phyloP scores from a whole-genome alignment of 2,888 invertebrate genomes.

The Melanargia galathea region DNA sequence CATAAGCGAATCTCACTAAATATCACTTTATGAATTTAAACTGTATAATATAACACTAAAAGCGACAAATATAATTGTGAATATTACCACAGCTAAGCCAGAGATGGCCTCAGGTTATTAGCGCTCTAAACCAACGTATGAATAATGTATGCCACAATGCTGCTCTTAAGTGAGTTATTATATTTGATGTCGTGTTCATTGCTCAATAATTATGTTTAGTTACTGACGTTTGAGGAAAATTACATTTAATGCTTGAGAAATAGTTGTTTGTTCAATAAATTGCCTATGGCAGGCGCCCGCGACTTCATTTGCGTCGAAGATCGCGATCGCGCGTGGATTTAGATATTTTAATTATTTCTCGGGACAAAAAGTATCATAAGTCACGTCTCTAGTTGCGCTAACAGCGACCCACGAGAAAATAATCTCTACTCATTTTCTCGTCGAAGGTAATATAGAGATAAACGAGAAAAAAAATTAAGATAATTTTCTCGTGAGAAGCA shows the following conservation, averaged over 20 bases:
- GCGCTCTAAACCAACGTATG: slow-evolving; percentile 16
- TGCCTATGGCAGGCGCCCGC: background rate
- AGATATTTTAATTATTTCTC: too few species aligned
- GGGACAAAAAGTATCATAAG: too few species aligned
- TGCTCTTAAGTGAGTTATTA: slow-evolving; percentile 7
- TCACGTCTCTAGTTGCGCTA: too few species aligned
- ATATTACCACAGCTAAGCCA: slow-evolving; percentile 16
- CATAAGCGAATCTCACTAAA: slow-evolving; percentile 4
- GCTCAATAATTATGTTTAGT: background rate
- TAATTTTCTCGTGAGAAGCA: too few species aligned
- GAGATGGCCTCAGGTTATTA: slow-evolving; percentile 24
- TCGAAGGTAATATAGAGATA: too few species aligned
- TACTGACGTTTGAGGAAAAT: background rate
- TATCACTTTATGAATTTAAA: background rate
- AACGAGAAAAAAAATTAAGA: too few species aligned
- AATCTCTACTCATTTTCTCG: too few species aligned
- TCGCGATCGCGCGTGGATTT: too few species aligned
- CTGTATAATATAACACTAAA: slow-evolving; percentile 18
- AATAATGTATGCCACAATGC: slow-evolving; percentile 18
- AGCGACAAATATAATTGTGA: slow-evolving; percentile 17
- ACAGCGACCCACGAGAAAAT: too few species aligned
- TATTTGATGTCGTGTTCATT: background rate
- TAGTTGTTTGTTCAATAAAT: background rate
- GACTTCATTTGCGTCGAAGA: too few species aligned
- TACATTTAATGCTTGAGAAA: background rate